Conservation (phyloP, 2,797 vertebrate species). For the Propithecus perrieri region DNA sequence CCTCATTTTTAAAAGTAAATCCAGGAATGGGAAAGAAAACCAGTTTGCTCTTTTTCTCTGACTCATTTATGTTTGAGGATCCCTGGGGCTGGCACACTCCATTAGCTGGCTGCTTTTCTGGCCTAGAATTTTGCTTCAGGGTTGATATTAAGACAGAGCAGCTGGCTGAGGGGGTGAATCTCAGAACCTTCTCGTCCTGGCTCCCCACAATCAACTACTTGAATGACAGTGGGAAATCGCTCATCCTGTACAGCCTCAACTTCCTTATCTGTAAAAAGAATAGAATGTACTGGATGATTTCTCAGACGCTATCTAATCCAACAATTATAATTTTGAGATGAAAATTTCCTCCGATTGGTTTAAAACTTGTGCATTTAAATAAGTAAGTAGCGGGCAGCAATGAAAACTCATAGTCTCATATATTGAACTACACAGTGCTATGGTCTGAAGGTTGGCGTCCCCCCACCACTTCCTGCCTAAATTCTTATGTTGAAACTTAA, state of each 20-base stretch:
- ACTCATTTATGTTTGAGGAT: neutral
- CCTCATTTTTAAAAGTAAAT: slow-evolving; percentile 33
- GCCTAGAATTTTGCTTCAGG: neutral
- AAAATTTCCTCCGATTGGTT: neutral
- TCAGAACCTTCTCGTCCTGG: neutral
- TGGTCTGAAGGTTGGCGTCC: neutral
- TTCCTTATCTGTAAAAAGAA: neutral
- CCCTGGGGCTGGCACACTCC: neutral
- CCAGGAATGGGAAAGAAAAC: neutral
- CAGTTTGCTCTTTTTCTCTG: neutral
- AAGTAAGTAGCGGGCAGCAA: neutral
- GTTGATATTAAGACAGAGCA: neutral
- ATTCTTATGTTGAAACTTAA: neutral
- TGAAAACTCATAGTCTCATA: neutral
- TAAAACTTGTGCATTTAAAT: neutral
- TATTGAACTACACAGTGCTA: neutral
- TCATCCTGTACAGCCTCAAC: neutral
- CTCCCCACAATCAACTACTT: neutral
- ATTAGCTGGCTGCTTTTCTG: neutral
- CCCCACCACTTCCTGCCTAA: neutral
- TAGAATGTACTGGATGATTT: neutral
- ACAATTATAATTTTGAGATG: neutral
- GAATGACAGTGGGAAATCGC: neutral
- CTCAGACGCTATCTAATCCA: neutral
- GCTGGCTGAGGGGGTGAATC: neutral